Percentiles rank a stretch among this genome's conserved stretches.
These are phyloP conservation scores for Dusona sp. DNA, from an alignment of 2,888 invertebrate genomes.

Conservation along the genomic window DNA sequence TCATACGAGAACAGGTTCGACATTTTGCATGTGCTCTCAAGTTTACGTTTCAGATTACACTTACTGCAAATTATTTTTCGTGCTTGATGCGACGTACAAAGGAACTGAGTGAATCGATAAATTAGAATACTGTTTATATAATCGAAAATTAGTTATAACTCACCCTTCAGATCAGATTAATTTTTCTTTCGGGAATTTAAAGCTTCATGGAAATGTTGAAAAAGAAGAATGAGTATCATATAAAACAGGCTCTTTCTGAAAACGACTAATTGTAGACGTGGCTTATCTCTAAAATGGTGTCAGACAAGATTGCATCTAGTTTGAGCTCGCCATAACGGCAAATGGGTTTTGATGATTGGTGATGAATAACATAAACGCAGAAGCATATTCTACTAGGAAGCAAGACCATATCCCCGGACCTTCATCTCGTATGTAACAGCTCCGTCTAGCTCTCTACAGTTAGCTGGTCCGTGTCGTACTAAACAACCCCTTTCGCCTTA, in stretches of 20 bases:
- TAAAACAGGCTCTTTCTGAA: not conserved
- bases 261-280: not conserved
- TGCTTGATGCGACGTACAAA: not conserved
- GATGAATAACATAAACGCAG: slow-evolving; percentile 46
- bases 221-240: not conserved
- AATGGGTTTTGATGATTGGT: slow-evolving; percentile 28
- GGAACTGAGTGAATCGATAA: not conserved
- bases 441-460: slow-evolving; percentile 32
- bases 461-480: slow-evolving; percentile 27
- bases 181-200: not conserved
- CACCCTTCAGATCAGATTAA: not conserved
- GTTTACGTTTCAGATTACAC: slow-evolving; percentile 56
- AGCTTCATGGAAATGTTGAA: not conserved
- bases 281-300: not conserved
- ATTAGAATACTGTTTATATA: not conserved
- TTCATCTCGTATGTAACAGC: slow-evolving; percentile 53
- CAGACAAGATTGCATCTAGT: slow-evolving; percentile 17
- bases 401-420: slow-evolving; percentile 32
- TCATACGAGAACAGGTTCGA: not conserved
- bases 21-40: slow-evolving; percentile 36
- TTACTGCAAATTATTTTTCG: slow-evolving; percentile 39
- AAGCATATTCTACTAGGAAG: slow-evolving; percentile 44
- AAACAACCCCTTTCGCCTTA: slow-evolving; percentile 72
- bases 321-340: slow-evolving; percentile 13
- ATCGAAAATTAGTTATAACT: not conserved